These are phyloP conservation scores for Oxystoma pomonae DNA, from an alignment of 2,888 invertebrate species.

Conservation along the genomic window DNA sequence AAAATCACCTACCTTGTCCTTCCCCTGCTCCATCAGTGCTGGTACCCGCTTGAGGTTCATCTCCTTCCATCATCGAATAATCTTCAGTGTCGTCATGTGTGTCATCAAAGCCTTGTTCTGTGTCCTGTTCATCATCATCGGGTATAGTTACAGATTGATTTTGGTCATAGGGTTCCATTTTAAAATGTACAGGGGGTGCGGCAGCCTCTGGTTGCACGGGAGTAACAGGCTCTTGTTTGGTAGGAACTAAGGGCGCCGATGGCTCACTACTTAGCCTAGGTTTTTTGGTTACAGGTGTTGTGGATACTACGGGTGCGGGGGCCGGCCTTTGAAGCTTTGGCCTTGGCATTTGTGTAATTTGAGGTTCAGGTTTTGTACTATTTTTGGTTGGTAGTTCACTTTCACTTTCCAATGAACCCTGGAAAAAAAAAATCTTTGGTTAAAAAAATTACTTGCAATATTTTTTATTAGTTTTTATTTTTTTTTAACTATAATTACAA, in stretches of 20 bases:
- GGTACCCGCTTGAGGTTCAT: constrained; percentile 46
- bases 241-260: constrained; percentile 10
- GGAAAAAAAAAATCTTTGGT: constrained; percentile 1
- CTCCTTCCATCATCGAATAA: constrained; percentile 43
- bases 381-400: constrained; percentile 20
- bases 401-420: constrained; percentile 35
- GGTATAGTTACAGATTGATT: constrained; percentile 32
- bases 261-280: constrained; percentile 30
- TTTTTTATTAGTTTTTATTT: too few species aligned
- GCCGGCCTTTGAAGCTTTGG: constrained; percentile 31
- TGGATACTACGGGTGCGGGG: constrained; percentile 18
- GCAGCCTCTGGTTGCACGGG: neutral
- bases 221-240: constrained; percentile 22
- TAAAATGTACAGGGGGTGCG: constrained; percentile 37
- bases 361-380: constrained; percentile 20
- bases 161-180: constrained; percentile 45
- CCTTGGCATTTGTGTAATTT: constrained; percentile 33
- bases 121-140: constrained; percentile 40
- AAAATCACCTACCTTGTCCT: constrained; percentile 45
- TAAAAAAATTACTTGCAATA: too few species aligned
- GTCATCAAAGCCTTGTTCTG: constrained; percentile 38
- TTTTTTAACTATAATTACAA: too few species aligned
- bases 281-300: constrained; percentile 33
- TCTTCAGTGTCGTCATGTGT: constrained; percentile 42
- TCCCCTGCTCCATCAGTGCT: constrained; percentile 43